phyloP scores from a whole-genome alignment of 2,797 vertebrate species.

The Fratercula arctica region DNA sequence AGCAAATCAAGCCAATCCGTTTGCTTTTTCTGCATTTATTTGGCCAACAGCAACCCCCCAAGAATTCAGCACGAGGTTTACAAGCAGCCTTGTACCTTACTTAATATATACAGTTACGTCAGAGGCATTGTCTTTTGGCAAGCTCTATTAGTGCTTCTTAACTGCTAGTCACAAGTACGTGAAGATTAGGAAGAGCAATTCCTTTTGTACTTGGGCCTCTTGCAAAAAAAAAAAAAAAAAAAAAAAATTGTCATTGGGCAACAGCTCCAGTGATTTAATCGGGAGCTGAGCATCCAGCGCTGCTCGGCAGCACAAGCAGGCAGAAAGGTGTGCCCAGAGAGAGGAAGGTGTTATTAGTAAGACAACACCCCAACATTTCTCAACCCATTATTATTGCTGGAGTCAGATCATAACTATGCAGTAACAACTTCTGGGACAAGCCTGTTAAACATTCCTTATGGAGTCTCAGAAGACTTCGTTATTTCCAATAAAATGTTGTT shows the following conservation, averaged over 20 bases:
- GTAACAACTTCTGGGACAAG: not conserved
- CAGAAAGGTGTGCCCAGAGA: slow-evolving; percentile 21
- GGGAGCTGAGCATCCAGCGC: not conserved
- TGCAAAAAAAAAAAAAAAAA: not conserved
- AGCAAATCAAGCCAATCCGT: not conserved
- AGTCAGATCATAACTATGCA: slow-evolving; percentile 33
- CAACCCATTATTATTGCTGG: not conserved
- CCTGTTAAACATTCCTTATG: not conserved
- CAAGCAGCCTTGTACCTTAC: not conserved
- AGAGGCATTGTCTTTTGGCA: not conserved
- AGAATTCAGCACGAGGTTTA: not conserved
- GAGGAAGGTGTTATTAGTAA: slow-evolving; percentile 6
- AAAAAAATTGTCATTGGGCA: not conserved
- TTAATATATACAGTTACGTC: not conserved
- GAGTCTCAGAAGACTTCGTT: not conserved
- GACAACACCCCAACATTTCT: slow-evolving; percentile 4
- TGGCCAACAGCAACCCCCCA: not conserved
- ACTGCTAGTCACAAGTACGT: not conserved
- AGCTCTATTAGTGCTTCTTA: not conserved
- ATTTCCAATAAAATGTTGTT: not conserved
- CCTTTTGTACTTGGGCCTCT: not conserved
- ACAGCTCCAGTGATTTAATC: not conserved
- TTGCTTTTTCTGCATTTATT: not conserved
- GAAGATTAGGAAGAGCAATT: not conserved
- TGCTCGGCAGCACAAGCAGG: not conserved